Evolutionary conservation across 92 coral and sea anemone species (phyloP).

Genomic region (Bergia sp.): DNA sequence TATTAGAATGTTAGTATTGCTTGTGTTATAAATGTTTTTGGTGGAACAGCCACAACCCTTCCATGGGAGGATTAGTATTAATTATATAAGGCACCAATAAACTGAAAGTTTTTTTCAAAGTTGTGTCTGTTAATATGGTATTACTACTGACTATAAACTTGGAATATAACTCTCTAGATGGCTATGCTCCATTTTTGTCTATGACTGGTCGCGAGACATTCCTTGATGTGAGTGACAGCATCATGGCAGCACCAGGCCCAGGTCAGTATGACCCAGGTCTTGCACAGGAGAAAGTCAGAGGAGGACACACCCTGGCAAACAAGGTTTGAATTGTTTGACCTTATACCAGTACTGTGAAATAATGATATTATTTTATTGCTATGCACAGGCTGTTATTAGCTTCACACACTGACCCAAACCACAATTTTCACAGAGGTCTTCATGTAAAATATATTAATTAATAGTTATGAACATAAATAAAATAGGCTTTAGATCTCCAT

Average conservation of each 20-base stretch:
- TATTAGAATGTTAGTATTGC: too few species aligned
- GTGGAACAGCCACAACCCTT: too few species aligned
- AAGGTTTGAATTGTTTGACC: conserved; percentile 51
- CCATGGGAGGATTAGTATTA: too few species aligned
- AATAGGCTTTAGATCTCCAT: too few species aligned
- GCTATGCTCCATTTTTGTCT: conserved; percentile 95
- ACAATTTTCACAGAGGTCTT: too few species aligned
- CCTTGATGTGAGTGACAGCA: conserved; percentile 87
- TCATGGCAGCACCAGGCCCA: conserved; percentile 97
- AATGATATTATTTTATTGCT: neutral
- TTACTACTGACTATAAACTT: too few species aligned
- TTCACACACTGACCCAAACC: too few species aligned
- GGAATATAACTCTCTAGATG: conserved; percentile 60
- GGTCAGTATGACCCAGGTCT: conserved; percentile 89
- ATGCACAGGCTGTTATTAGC: neutral
- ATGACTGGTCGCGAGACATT: conserved; percentile 98
- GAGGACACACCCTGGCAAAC: conserved; percentile 90
- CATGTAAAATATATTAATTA: too few species aligned
- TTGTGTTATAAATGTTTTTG: too few species aligned
- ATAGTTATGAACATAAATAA: too few species aligned
- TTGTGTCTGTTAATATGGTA: neutral
- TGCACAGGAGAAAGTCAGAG: conserved; percentile 73
- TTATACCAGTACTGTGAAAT: neutral
- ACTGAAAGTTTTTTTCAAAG: too few species aligned
- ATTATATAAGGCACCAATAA: too few species aligned